Evolutionary conservation across 2,888 invertebrate genomes (phyloP), one percentile per base, ranked within the genome.

Genomic region (Chymomyza procnemis): DNA sequence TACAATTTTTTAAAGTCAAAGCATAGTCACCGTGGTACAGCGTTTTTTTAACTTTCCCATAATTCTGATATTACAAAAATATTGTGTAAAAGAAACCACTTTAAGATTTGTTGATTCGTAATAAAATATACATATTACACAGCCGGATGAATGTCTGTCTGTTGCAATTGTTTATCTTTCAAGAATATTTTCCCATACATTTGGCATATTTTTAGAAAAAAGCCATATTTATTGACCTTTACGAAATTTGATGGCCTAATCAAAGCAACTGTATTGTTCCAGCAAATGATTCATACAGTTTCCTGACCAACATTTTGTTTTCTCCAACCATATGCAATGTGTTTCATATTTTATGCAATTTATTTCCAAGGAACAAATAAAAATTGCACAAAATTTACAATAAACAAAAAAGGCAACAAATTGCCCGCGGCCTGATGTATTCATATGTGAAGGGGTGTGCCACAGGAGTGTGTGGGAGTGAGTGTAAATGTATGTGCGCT

Each of bases 381-480:
- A 71, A 78, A 60, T 61, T 68, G 67, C 61, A 78, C 62, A 77
- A 67, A n/a, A 68, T 76, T 52, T 66, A 64, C 54, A 64, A 46
- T 19, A 63, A 52, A 66, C 61, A 34, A 41, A 47, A 63, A 56
- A 54, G 14, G 50, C 54, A 21, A 21, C 14, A 22, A 54, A 54
- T 14, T 41, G 22, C 54, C 21, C 19, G 54, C 6, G 54, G 54
- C 54, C 14, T 54, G 34, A 41, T 12, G 34, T 41, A 41, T 41
- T 41, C 34, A 41, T 41, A 41, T 19, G 14, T 52, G 52, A 8
- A 52, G 16, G 52, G 52, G 6, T 19, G 52, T 12, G 52, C 9
- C 54, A 6, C 6, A 2, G 6, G 50, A 12, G 6, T 41, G 41
- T 26, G 50, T 4, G 21, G 58, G 26, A 30, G 57, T 56, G 47